Evolutionary conservation across 30 jellyfish, hydroid and myxozoan genomes (phyloP), one percentile per base, ranked within the genome.

Genomic region (Aurelia sp.): DNA sequence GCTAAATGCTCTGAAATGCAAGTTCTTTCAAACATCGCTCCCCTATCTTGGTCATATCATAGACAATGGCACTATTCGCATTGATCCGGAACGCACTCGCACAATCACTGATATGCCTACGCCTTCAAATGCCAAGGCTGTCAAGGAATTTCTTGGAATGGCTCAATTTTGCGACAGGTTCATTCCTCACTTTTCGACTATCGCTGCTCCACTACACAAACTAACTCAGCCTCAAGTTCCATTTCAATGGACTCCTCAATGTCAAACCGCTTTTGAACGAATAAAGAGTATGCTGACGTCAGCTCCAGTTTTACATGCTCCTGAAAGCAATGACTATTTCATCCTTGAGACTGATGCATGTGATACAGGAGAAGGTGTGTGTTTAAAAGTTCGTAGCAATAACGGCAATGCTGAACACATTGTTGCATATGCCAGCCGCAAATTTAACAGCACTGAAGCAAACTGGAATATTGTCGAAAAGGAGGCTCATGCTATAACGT

Each of bases 291-390:
- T 77, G 61, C 55, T 57, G 27, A 61, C 88, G 13, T 17, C 58
- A 8, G 88, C 78, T 30, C 78, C 88, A 13, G 63, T 77, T 55
- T 77, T 77, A 60, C 79, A 22, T 55, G 88, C 81, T 20, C 81
- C 81, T 38, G n/a, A 69, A 22, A 69, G 81, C 63, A 22, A 30
- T n/a, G 78, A 77, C 19, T 61, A 4, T 64, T 77, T 77, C 78
- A 22, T 55, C 13, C 81, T 77, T 19, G 88, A 57, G 10, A 61
- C 63, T 55, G 88, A 77, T 55, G 79, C 88, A n/a, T 57, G 61
- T 16, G 63, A 77, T 24, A 55, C 27, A 55, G 88, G 78, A 40
- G 78, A 61, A 30, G 88, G 88, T 27, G 88, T 61, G 6, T 61
- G 78, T 59, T 38, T 77, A 20, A 77, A 77, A 61, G 88, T 47